A percentile compares a stretch with the other conserved stretches of the same genome.
phyloP scores from a whole-genome alignment of 2,888 invertebrate species.

The Megaustenia siamemsis region DNA sequence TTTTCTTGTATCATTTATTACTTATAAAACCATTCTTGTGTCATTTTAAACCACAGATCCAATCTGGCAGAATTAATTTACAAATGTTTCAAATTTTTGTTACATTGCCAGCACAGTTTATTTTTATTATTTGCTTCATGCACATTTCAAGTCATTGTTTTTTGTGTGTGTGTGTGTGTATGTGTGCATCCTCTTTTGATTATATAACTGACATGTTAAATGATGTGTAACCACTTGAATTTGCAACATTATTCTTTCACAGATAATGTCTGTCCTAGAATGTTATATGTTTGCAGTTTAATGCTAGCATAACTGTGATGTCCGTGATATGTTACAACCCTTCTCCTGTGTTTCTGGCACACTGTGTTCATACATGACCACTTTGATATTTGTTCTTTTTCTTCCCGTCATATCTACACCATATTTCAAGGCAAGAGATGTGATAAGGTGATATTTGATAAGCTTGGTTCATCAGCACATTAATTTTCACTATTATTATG shows the following conservation, averaged over 20 bases:
- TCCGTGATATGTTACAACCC: constrained; percentile 19
- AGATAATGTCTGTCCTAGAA: background rate
- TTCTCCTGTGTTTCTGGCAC: constrained; percentile 11
- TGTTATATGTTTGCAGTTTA: background rate
- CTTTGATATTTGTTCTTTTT: background rate
- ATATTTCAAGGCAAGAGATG: constrained; percentile 18
- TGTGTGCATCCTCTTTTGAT: too few relatives aligned
- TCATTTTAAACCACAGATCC: too few relatives aligned
- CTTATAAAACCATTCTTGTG: too few relatives aligned
- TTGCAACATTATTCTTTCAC: background rate
- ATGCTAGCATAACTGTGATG: constrained; percentile 14
- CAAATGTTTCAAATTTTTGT: background rate
- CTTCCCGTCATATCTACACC: background rate
- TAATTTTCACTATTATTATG: background rate
- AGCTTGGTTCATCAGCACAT: background rate
- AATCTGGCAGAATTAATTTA: too few relatives aligned
- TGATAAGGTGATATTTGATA: constrained; percentile 26
- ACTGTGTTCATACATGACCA: constrained; percentile 22
- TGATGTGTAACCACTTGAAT: background rate
- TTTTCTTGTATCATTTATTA: too few relatives aligned
- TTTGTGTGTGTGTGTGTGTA: too few relatives aligned
- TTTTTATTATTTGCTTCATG: too few relatives aligned
- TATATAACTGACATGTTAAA: background rate
- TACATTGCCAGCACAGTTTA: too few relatives aligned
- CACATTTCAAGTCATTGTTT: too few relatives aligned